Conservation (phyloP, 2,797 vertebrate species). For the Vultur gryphus region DNA sequence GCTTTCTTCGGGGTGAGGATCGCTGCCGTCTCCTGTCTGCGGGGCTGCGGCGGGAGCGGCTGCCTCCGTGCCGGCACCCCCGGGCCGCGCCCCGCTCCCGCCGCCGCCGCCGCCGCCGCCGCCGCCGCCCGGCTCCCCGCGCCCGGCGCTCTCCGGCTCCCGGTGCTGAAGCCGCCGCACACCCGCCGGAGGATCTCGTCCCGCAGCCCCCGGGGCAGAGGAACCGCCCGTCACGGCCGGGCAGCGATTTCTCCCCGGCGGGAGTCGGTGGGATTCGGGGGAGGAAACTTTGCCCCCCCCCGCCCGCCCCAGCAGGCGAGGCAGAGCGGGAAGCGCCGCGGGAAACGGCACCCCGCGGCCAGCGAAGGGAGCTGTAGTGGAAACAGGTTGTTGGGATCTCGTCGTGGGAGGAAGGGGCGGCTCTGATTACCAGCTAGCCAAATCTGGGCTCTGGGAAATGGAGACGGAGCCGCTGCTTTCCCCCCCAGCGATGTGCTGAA, state of each 20-base stretch:
- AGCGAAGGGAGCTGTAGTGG: neutral
- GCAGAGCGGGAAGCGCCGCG: neutral
- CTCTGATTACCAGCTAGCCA: neutral
- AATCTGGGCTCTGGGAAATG: neutral
- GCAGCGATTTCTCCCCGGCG: neutral
- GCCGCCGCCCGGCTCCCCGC: neutral
- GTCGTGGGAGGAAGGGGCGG: conserved; percentile 14
- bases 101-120: neutral
- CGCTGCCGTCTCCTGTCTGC: too few species aligned
- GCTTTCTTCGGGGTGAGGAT: too few species aligned
- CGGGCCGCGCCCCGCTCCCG: neutral
- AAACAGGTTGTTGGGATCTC: neutral
- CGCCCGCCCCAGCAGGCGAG: neutral
- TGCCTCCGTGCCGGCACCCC: too few species aligned
- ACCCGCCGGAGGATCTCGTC: neutral
- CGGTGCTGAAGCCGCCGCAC: neutral
- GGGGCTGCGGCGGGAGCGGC: too few species aligned
- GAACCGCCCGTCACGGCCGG: neutral
- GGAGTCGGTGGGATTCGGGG: neutral
- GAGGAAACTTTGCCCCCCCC: neutral
- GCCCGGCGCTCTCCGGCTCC: neutral
- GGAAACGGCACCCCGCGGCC: neutral
- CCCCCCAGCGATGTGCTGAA: neutral
- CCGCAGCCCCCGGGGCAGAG: neutral
- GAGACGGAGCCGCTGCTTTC: neutral